Conservation (phyloP, 2,888 invertebrate genomes). For the Papilio demoleus region DNA sequence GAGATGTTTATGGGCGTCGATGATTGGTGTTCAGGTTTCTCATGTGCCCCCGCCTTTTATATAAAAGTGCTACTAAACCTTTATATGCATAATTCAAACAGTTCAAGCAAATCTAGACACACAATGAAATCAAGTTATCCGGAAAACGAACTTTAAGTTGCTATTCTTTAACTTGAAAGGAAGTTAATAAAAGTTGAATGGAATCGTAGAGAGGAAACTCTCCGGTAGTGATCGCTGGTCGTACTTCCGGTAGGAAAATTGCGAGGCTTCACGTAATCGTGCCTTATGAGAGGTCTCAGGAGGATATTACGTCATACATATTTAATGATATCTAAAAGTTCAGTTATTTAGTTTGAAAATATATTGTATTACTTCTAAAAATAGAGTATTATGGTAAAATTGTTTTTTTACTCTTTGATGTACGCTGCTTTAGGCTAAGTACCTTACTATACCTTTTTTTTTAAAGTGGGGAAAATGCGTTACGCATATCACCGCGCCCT, state of each 20-base stretch:
- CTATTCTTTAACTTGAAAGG: conserved; percentile 15
- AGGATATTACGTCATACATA: conserved; percentile 12
- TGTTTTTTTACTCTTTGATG: no score
- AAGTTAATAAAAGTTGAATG: conserved; percentile 10
- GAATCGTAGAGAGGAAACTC: background rate
- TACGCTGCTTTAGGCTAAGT: no score
- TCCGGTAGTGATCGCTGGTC: conserved; percentile 2
- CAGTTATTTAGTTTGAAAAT: background rate
- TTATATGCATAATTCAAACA: background rate
- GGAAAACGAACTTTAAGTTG: background rate
- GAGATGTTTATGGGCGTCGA: no score
- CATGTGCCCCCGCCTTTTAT: no score
- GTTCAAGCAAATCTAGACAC: background rate
- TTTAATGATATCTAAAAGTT: background rate
- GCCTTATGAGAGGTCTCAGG: conserved; percentile 8
- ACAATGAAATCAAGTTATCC: background rate
- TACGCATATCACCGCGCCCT: no score
- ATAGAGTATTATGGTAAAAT: no score
- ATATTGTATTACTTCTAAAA: no score
- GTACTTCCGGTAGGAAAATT: conserved; percentile 11
- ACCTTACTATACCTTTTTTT: no score
- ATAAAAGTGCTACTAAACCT: no score
- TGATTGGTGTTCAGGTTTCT: no score
- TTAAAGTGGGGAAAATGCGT: no score
- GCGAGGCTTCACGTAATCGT: conserved; percentile 1